phyloP scores from a whole-genome alignment of 2,888 invertebrate species.

The Hyles lineata region DNA sequence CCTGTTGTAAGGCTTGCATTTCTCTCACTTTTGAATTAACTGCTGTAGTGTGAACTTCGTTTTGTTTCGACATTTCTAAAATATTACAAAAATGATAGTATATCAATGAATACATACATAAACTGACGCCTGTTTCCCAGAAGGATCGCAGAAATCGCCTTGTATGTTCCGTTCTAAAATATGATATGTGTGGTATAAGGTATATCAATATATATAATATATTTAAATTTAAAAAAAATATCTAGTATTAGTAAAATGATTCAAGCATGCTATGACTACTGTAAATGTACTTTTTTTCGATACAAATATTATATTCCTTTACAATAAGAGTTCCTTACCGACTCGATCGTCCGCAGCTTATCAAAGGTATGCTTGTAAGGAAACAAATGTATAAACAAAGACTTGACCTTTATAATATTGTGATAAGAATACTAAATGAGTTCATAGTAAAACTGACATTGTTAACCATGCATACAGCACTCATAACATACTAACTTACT shows the following conservation, averaged over 20 bases:
- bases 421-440: constrained; percentile 15
- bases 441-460: not conserved
- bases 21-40: constrained; percentile 54
- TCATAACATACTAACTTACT: too few species aligned
- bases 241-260: too few species aligned
- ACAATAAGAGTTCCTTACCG: not conserved
- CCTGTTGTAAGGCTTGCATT: constrained; percentile 54
- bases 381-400: not conserved
- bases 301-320: constrained; percentile 25
- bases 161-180: too few species aligned
- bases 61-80: constrained; percentile 58
- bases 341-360: not conserved
- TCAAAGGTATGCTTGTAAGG: not conserved
- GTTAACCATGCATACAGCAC: too few species aligned
- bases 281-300: constrained; percentile 26
- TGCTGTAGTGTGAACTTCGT: constrained; percentile 46
- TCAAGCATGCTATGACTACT: not conserved
- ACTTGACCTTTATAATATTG: constrained; percentile 9
- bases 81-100: constrained; percentile 10
- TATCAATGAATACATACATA: too few species aligned
- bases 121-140: too few species aligned
- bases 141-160: too few species aligned
- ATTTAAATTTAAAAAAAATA: too few species aligned
- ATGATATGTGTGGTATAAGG: too few species aligned
- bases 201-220: too few species aligned